phyloP scores from a whole-genome alignment of 2,888 invertebrate species.

The Nomada goodeniana region DNA sequence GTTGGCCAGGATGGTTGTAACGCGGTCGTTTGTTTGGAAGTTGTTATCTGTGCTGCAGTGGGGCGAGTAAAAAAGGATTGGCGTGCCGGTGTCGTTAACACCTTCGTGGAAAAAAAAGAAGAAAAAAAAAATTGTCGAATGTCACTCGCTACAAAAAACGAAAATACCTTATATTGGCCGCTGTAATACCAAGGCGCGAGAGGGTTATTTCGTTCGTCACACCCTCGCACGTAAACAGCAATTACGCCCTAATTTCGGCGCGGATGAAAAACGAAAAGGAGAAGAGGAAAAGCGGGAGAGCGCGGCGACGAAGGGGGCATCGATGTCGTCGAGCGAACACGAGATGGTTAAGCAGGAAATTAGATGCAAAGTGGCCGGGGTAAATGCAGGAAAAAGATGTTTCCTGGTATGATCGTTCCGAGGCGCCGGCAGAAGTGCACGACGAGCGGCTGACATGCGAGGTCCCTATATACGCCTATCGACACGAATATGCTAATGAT shows the following conservation, averaged over 20 bases:
- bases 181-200: too few relatives aligned
- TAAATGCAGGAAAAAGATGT: conserved; percentile 59
- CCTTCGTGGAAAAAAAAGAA: too few relatives aligned
- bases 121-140: too few relatives aligned
- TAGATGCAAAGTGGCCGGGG: conserved; percentile 49
- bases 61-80: too few relatives aligned
- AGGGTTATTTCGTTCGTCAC: not conserved
- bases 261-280: not conserved
- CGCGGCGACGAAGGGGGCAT: conserved; percentile 1
- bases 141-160: too few relatives aligned
- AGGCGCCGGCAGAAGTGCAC: conserved; percentile 50
- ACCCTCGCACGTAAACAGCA: not conserved
- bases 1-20: conserved; percentile 10
- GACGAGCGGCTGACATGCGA: conserved; percentile 69
- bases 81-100: too few relatives aligned
- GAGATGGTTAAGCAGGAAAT: conserved; percentile 38
- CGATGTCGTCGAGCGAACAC: not conserved
- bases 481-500: conserved; percentile 81
- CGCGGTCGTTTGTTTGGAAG: conserved; percentile 32
- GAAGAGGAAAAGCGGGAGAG: not conserved
- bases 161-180: too few relatives aligned
- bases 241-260: not conserved
- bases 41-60: not conserved
- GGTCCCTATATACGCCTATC: conserved; percentile 71
- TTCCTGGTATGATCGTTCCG: conserved; percentile 52